phyloP scores from a whole-genome alignment of 2,797 vertebrate species.

The Enteromius radiatus region DNA sequence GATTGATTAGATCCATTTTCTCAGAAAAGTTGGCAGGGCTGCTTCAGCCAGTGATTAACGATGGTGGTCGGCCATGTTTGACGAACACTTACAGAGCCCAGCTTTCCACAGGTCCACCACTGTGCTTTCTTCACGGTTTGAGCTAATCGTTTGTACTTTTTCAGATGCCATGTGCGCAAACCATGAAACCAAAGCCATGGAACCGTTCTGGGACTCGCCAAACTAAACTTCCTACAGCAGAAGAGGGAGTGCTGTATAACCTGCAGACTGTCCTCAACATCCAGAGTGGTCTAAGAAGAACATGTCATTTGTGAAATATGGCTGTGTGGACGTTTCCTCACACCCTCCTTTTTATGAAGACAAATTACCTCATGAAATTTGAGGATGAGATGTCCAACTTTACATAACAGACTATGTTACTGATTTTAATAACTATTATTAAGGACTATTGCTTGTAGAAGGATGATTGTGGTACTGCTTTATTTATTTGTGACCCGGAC shows the following conservation, averaged over 20 bases:
- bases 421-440: neutral
- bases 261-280: conserved; percentile 2
- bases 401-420: neutral
- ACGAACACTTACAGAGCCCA: conserved; percentile 67
- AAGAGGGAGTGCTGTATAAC: conserved; percentile 11
- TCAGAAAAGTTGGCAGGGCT: conserved; percentile 63
- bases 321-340: conserved; percentile 2
- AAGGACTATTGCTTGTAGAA: neutral
- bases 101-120: conserved; percentile 67
- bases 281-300: neutral
- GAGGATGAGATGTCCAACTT: neutral
- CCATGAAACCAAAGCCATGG: conserved; percentile 42
- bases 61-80: conserved; percentile 72
- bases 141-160: conserved; percentile 35
- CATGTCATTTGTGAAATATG: neutral
- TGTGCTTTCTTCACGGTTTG: conserved; percentile 59
- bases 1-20: conserved; percentile 74
- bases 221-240: conserved; percentile 27
- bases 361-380: neutral
- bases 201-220: conserved; percentile 23
- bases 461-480: neutral
- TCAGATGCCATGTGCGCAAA: conserved; percentile 49
- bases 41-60: conserved; percentile 74
- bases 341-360: neutral
- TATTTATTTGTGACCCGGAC: no score